These are phyloP conservation scores for Erithacus rubecula DNA, from an alignment of 2,797 vertebrate genomes.

Conservation along the genomic window DNA sequence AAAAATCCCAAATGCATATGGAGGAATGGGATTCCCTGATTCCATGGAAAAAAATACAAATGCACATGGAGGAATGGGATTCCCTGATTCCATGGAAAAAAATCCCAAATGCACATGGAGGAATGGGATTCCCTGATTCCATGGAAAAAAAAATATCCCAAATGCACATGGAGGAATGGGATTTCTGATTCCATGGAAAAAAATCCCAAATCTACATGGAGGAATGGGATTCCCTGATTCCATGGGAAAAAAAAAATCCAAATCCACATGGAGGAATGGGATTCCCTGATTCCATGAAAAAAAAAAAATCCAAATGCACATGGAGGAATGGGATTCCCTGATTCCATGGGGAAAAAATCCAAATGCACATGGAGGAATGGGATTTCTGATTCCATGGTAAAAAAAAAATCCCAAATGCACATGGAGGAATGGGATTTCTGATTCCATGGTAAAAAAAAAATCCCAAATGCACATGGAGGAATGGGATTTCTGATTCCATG, in stretches of 20 bases:
- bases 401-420: too few species aligned
- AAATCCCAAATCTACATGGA: fast-evolving
- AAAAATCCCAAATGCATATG: fast-evolving
- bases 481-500: neutral
- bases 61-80: neutral
- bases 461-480: neutral
- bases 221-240: neutral
- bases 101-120: neutral
- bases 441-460: too few species aligned
- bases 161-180: neutral
- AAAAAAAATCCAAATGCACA: neutral
- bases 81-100: too few species aligned
- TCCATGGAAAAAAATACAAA: too few species aligned
- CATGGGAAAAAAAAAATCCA: neutral
- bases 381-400: too few species aligned
- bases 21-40: neutral
- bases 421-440: neutral
- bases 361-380: neutral
- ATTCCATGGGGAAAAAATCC: too few species aligned
- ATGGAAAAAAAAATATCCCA: neutral
- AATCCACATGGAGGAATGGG: neutral
- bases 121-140: neutral
- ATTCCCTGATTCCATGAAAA: neutral
- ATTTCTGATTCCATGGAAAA: too few species aligned
- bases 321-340: neutral